Evolutionary conservation across 2,113 vertebrate species (phyloP).

Genomic region (Puntigrus tetrazona): DNA sequence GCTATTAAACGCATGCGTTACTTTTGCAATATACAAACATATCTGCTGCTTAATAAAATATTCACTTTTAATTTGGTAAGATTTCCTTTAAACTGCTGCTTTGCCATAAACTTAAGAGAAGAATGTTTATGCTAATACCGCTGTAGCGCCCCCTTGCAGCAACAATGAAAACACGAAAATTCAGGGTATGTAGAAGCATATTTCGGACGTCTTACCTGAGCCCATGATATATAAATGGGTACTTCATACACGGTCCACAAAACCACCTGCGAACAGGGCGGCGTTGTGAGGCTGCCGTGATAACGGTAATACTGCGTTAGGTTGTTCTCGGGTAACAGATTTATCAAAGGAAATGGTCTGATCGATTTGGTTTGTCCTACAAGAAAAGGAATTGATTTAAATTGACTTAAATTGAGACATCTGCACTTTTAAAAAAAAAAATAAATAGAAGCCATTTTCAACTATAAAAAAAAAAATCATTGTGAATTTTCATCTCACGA

Average conservation of each 20-base stretch:
- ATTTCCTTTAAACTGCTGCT: too few relatives aligned
- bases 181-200: neutral
- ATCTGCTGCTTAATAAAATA: too few relatives aligned
- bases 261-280: constrained; percentile 76
- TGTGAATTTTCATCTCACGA: too few relatives aligned
- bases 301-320: constrained; percentile 83
- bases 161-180: neutral
- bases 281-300: constrained; percentile 85
- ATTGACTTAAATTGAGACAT: neutral
- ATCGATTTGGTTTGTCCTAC: constrained; percentile 75
- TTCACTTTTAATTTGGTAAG: too few relatives aligned
- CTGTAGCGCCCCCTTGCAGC: neutral
- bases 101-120: too few relatives aligned
- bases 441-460: neutral
- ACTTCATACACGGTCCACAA: constrained; percentile 85
- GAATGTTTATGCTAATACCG: too few relatives aligned
- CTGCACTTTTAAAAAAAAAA: neutral
- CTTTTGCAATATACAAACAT: too few relatives aligned
- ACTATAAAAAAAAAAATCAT: neutral
- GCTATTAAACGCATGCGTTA: too few relatives aligned
- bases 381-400: neutral
- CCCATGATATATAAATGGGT: constrained; percentile 72
- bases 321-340: constrained; percentile 71
- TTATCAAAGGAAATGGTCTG: constrained; percentile 78
- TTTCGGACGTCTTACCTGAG: constrained; percentile 71